phyloP scores from a whole-genome alignment of 2,888 invertebrate species.

The Chorisops tibialis region DNA sequence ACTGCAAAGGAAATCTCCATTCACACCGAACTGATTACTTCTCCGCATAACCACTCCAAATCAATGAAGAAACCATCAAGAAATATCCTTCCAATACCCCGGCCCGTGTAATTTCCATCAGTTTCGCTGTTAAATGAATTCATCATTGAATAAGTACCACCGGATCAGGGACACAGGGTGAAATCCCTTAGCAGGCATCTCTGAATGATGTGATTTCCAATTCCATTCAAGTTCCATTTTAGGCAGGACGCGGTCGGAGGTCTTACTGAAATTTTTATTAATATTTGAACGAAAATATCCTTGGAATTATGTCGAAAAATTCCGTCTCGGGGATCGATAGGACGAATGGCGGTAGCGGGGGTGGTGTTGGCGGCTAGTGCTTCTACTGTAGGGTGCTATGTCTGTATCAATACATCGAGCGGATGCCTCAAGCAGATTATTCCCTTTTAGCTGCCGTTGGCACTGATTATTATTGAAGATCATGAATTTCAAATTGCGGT shows the following conservation, averaged over 20 bases:
- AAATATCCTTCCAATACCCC: no score
- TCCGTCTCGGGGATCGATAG: not conserved
- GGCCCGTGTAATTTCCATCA: no score
- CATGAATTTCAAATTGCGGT: slow-evolving; percentile 4
- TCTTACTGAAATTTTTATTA: not conserved
- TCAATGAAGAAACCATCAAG: no score
- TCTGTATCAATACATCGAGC: no score
- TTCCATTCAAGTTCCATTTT: not conserved
- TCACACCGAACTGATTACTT: no score
- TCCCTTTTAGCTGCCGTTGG: not conserved
- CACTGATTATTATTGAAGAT: slow-evolving; percentile 1
- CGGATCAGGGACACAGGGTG: no score
- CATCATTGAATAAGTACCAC: no score
- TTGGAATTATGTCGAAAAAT: not conserved
- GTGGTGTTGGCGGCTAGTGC: no score
- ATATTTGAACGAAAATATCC: not conserved
- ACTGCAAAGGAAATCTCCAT: no score
- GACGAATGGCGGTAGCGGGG: not conserved
- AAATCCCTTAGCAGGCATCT: not conserved
- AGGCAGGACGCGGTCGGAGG: not conserved
- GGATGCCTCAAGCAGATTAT: not conserved
- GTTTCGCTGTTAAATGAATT: no score
- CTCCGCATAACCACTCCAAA: no score
- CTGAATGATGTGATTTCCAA: not conserved
- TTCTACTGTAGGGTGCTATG: no score